Evolutionary conservation across 2,888 invertebrate genomes (phyloP).

Genomic region (Escarpia spicata): DNA sequence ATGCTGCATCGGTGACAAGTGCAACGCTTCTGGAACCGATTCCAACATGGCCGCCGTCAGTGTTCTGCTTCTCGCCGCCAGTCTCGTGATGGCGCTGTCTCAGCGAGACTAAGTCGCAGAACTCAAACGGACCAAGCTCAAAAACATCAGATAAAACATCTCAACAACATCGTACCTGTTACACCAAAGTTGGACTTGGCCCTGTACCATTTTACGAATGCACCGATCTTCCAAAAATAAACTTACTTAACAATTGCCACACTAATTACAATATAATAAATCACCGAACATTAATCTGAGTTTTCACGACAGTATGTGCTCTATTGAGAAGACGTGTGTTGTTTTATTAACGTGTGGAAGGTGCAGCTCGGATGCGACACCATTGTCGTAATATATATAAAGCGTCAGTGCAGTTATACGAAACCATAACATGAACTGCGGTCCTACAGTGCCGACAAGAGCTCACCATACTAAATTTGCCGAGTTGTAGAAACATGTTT

Average conservation of each 20-base stretch:
- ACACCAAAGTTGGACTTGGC: not conserved
- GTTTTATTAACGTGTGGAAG: not conserved
- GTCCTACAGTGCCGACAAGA: not conserved
- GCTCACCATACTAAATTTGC: not conserved
- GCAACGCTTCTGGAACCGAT: slow-evolving; percentile 1
- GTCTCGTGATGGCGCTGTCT: not conserved
- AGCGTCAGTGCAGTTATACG: not conserved
- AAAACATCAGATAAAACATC: not conserved
- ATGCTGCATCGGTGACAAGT: slow-evolving; percentile 20
- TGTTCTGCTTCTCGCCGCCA: not conserved
- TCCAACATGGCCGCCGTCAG: slow-evolving; percentile 13
- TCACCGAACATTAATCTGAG: not conserved
- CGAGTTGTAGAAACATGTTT: not conserved
- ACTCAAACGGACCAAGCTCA: not conserved
- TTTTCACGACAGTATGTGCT: not conserved
- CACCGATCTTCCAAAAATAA: not conserved
- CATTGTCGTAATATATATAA: not conserved
- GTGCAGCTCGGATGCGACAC: not conserved
- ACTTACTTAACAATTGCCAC: not conserved
- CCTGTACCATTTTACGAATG: not conserved
- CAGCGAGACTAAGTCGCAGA: not conserved
- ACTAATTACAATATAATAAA: not conserved
- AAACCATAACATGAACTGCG: not conserved
- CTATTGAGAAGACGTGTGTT: not conserved
- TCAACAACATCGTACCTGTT: not conserved